Percentiles rank a stretch among this genome's conserved stretches.
These are phyloP conservation scores for Tipula unca DNA, from an alignment of 2,888 invertebrate species.

Conservation along the genomic window DNA sequence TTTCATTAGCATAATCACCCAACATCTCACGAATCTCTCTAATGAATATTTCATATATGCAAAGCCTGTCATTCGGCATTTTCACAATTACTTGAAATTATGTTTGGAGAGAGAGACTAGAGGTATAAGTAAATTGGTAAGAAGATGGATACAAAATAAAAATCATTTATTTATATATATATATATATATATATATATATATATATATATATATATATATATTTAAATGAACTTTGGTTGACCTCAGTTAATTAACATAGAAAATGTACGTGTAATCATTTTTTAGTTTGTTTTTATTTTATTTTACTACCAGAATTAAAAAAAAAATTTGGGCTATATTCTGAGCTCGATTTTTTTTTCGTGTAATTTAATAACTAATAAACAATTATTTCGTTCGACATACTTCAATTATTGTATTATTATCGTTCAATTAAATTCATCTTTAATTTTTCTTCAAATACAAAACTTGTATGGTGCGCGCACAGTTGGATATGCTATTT, in stretches of 20 bases:
- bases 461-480: neutral
- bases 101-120: neutral
- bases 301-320: neutral
- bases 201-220: neutral
- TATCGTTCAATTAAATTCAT: neutral
- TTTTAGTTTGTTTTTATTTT: neutral
- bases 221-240: neutral
- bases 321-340: neutral
- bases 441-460: neutral
- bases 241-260: neutral
- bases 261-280: neutral
- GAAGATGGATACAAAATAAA: neutral
- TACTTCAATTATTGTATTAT: neutral
- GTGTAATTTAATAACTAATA: neutral
- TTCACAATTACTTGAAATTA: neutral
- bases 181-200: neutral
- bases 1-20: neutral
- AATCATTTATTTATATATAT: neutral
- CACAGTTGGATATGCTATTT: constrained; percentile 4
- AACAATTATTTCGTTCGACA: neutral
- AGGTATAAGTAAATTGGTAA: neutral
- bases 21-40: neutral
- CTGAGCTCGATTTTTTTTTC: neutral
- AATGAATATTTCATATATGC: neutral
- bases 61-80: neutral